Evolutionary conservation across 2,113 vertebrate species (phyloP).

Genomic region (Chiloscyllium plagiosum): DNA sequence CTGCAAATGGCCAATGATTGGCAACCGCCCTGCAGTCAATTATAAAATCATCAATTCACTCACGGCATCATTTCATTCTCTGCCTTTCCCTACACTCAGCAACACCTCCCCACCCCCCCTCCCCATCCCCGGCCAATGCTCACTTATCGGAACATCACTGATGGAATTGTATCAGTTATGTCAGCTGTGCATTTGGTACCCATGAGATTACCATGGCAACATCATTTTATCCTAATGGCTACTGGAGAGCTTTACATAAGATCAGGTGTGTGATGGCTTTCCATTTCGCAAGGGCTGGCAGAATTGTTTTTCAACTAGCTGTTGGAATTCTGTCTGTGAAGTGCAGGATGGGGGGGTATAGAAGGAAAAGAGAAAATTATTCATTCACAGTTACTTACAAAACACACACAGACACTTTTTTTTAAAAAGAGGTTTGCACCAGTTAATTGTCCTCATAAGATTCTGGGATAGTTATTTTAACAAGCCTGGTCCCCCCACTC

Average conservation of each 20-base stretch:
- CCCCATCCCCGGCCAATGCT: background rate
- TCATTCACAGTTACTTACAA: background rate
- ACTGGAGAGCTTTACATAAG: constrained; percentile 24
- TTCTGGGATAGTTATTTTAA: background rate
- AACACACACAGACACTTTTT: background rate
- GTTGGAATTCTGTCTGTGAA: background rate
- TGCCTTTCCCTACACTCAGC: background rate
- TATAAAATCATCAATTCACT: constrained; percentile 1
- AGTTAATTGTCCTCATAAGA: background rate
- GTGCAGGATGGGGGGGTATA: background rate
- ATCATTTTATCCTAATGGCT: constrained; percentile 34
- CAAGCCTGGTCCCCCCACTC: background rate
- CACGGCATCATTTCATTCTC: background rate
- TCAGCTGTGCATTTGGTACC: constrained; percentile 21
- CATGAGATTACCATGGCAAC: constrained; percentile 33
- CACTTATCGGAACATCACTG: background rate
- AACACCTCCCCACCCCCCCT: too few species aligned
- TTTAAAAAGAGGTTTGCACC: background rate
- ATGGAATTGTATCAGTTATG: constrained; percentile 26
- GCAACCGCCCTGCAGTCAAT: constrained; percentile 25
- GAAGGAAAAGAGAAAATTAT: background rate
- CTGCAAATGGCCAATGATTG: constrained; percentile 26
- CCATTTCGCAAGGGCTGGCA: background rate
- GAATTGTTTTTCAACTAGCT: background rate
- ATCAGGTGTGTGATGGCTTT: constrained; percentile 37